A percentile compares a stretch with the other conserved stretches of the same genome.
phyloP scores from a whole-genome alignment of 1,140 invertebrate genomes.

The Andricus grossulariae region DNA sequence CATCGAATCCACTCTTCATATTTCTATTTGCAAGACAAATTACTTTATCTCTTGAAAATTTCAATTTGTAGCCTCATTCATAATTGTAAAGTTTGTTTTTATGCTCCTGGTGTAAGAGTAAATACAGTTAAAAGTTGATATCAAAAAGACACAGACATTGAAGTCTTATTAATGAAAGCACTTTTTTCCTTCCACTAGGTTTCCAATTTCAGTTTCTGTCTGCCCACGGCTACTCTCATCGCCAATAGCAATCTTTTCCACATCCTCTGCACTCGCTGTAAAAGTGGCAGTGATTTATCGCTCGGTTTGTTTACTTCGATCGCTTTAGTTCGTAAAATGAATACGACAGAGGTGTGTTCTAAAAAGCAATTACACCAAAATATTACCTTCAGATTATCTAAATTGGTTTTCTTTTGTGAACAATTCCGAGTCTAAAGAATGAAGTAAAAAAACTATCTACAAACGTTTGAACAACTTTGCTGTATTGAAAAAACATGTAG shows the following conservation, averaged over 20 bases:
- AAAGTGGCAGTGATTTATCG: conserved; percentile 30
- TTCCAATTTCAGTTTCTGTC: conserved; percentile 29
- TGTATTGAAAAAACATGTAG: no score
- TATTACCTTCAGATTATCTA: background rate
- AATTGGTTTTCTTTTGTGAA: no score
- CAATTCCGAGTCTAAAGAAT: no score
- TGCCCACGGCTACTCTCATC: conserved; percentile 15
- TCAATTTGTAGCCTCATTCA: no score
- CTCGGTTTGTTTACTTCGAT: conserved; percentile 29
- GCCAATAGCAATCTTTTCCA: conserved; percentile 29
- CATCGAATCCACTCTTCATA: background rate
- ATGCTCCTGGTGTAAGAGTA: no score
- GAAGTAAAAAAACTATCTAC: no score
- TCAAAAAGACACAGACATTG: background rate
- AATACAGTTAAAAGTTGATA: background rate
- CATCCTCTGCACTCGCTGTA: conserved; percentile 25
- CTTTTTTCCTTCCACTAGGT: conserved; percentile 2
- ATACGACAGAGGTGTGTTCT: conserved; percentile 1
- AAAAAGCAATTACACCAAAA: conserved; percentile 14
- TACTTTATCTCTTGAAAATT: no score
- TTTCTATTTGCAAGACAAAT: background rate
- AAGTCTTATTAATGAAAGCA: conserved; percentile 20
- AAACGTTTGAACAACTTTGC: no score
- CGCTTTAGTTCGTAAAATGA: conserved; percentile 22
- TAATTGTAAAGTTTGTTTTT: no score